Evolutionary conservation across 92 coral and sea anemone species (phyloP), one percentile per base, ranked within the genome.

Genomic region (Phenganax marumi): DNA sequence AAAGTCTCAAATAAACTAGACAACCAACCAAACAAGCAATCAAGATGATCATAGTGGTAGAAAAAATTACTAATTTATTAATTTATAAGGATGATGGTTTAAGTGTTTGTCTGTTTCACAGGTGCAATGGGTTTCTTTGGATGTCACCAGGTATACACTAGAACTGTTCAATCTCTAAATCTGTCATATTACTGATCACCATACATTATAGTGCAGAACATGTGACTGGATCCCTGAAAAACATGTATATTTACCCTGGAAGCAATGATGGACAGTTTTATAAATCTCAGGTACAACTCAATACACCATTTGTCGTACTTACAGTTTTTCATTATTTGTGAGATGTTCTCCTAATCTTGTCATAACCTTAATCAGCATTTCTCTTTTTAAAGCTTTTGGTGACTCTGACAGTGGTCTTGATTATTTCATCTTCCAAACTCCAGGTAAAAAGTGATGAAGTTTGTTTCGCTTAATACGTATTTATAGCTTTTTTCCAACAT

Each of bases 201-300:
- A 33, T 1, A 33, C 5, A 33, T 54, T 77, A 19, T 80, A 92
- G 98, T 85, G 92, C 90, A 18, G 98, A 92, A 83, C 91, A 90
- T 92, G 96, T 91, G 17, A 92, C 91, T 79, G 95, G 95, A 10
- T 95, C 97, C 18, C 60, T 95, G 62, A 95, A 92, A 73, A 90
- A 95, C 76, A 89, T 95, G 93, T 89, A 90, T 68, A 63, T 87
- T 3, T 90, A 90, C 76, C 90, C 93, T 13, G 68, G 88, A 56
- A 88, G 87, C n/a, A 88, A 89, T 79, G 91, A 84, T 77, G 80
- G 90, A 56, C 89, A 91, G 62, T 77, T 90, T 47, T 88, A 93
- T 80, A 87, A 71, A 39, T 85, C 92, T 69, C 97, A 91, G 91
- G 98, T 94, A 72, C 17, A 76, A 49, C 33, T 33, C 43, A 33